Conservation (phyloP, 92 coral and sea anemone species). For the Umimayanthus chanpuru region DNA sequence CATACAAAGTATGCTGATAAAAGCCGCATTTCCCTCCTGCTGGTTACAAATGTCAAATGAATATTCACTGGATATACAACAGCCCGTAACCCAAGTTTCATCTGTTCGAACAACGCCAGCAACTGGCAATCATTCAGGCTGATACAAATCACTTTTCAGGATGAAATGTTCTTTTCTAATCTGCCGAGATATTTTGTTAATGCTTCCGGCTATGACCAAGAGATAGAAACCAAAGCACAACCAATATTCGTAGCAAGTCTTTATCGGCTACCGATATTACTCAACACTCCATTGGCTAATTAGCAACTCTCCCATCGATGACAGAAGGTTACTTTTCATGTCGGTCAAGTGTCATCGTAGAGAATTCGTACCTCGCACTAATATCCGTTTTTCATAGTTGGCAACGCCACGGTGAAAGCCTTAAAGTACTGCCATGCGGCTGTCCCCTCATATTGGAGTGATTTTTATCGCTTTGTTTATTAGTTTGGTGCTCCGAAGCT, state of each 20-base stretch:
- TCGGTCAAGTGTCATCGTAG: slow-evolving; percentile 3
- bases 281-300: slow-evolving; percentile 5
- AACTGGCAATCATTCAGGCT: neutral
- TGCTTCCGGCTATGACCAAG: neutral
- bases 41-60: too few species aligned
- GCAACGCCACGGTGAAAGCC: neutral
- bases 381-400: neutral
- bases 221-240: neutral
- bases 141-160: too few species aligned
- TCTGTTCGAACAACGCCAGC: neutral
- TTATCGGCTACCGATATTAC: neutral
- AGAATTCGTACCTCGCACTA: neutral
- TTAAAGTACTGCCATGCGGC: neutral
- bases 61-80: too few species aligned
- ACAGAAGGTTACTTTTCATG: neutral
- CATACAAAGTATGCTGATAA: too few species aligned
- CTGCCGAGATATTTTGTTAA: neutral
- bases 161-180: neutral
- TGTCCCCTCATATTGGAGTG: neutral
- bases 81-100: too few species aligned
- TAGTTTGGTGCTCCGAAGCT: neutral
- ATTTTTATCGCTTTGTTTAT: neutral
- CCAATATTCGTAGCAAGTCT: neutral
- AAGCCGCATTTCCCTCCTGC: too few species aligned
- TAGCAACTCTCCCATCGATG: neutral